Evolutionary conservation across 1,140 invertebrate species (phyloP), one percentile per base, ranked within the genome.

Genomic region (Apocrypta bakeri): DNA sequence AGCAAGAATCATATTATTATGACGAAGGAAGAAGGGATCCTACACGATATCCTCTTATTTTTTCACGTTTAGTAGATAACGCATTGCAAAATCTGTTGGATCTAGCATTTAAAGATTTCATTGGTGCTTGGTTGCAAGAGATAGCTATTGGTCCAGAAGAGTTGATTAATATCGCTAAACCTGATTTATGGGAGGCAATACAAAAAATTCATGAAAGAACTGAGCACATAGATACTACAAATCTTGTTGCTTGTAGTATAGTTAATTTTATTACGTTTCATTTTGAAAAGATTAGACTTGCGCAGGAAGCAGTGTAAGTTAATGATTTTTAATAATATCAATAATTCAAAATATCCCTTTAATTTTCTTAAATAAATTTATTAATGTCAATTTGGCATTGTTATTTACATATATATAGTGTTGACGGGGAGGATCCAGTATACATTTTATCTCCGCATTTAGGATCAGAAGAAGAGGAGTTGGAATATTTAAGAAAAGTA

Each of bases 51-150:
- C 95, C 95, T 37, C 90, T 96, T 27, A 94, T 97, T 84, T 96
- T 96, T 91, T 95, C 95, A 64, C 93, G 96, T 84, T 96, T 96
- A 83, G 95, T 98, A 40, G 97, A 98, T 88, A 94, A 95, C 87
- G 94, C 96, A 83, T 88, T 98, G 17, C 96, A 97, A 86, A 96
- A 97, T 88, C 92, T 98, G 8, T 93, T 98, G 75, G 96, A 98
- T 89, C 94, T 96, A 88, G 90, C 95, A 71, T 92, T 97, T 27
- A 92, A 96, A 86, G 97, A 98, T 90, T 97, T 96, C 91, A 93
- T 98, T 75, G 92, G 94, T 21, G 91, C 92, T 72, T 97, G 96
- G 95, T 91, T 97, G 37, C 94, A 94, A 83, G 94, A 95, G 37
- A 90, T 96, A 29, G 93, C 95, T 6, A 93, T 93, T 85, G 92